phyloP scores from a whole-genome alignment of 2,113 vertebrate genomes.

The Triplophysa tibetana region DNA sequence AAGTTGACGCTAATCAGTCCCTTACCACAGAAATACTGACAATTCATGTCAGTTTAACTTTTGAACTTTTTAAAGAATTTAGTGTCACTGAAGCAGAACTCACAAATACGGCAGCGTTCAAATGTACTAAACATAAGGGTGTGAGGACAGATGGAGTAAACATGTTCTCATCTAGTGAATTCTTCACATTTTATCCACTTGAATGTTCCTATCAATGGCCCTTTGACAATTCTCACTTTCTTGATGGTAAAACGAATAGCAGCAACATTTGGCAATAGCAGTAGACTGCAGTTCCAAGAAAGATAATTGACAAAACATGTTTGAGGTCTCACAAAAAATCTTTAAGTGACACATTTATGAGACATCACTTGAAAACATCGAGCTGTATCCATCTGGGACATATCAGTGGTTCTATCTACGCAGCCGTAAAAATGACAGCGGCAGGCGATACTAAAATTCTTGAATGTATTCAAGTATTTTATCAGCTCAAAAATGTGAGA shows the following conservation, averaged over 20 bases:
- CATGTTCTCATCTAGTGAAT: constrained; percentile 12
- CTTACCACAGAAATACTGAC: too few relatives aligned
- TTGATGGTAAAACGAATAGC: constrained; percentile 41
- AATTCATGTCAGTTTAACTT: too few relatives aligned
- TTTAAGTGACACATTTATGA: constrained; percentile 36
- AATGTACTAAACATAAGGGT: constrained; percentile 15
- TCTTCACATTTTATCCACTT: constrained; percentile 19
- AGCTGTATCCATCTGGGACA: constrained; percentile 11
- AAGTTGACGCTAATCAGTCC: too few relatives aligned
- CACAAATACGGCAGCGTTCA: constrained; percentile 3
- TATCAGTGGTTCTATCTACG: constrained; percentile 29
- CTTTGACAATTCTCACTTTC: constrained; percentile 39
- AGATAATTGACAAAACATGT: constrained; percentile 52
- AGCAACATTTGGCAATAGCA: constrained; percentile 30
- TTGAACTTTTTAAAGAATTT: too few relatives aligned
- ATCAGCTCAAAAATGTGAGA: constrained; percentile 45
- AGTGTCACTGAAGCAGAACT: neutral
- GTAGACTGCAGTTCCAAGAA: constrained; percentile 13
- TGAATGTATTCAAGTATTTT: constrained; percentile 39
- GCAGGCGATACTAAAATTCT: constrained; percentile 33
- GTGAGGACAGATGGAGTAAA: constrained; percentile 31
- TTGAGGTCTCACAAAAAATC: constrained; percentile 39
- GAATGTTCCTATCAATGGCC: constrained; percentile 26
- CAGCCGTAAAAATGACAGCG: constrained; percentile 34
- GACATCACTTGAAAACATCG: constrained; percentile 25